Percentiles rank a stretch among this genome's conserved stretches.
Evolutionary conservation across 2,888 invertebrate species (phyloP).

Genomic region (Mythimna impura): DNA sequence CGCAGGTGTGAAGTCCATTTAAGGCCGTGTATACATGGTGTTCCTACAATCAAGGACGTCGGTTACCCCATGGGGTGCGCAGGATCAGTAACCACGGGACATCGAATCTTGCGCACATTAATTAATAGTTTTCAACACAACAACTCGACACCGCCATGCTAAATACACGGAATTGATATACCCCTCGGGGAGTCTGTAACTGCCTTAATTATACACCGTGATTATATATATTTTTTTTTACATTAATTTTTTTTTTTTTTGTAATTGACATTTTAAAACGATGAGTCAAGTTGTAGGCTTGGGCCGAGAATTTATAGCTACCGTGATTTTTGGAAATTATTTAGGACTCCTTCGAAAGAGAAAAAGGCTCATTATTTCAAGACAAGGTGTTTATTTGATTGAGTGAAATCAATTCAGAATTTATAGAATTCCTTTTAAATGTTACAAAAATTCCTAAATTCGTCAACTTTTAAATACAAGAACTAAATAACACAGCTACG

Average conservation of each 20-base stretch:
- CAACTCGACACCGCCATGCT: slow-evolving; percentile 66
- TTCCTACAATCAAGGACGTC: slow-evolving; percentile 71
- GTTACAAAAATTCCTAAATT: no score
- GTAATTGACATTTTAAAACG: slow-evolving; percentile 55
- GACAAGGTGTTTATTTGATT: not conserved
- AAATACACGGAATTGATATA: slow-evolving; percentile 70
- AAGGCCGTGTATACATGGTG: slow-evolving; percentile 56
- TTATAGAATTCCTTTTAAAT: no score
- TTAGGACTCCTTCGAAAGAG: not conserved
- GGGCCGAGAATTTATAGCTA: not conserved
- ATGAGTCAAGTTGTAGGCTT: slow-evolving; percentile 17
- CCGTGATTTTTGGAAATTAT: not conserved
- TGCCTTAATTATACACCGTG: slow-evolving; percentile 71
- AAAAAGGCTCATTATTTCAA: not conserved
- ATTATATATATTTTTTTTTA: slow-evolving; percentile 61
- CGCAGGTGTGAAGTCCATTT: slow-evolving; percentile 63
- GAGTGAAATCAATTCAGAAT: not conserved
- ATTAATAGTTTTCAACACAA: slow-evolving; percentile 80
- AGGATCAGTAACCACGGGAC: slow-evolving; percentile 77
- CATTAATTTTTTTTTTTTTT: slow-evolving; percentile 55
- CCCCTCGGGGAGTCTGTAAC: slow-evolving; percentile 77
- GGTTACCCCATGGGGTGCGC: slow-evolving; percentile 75
- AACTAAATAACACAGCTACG: not conserved
- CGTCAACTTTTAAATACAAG: not conserved
- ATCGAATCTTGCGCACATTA: slow-evolving; percentile 74